A percentile compares a stretch with the other conserved stretches of the same genome.
phyloP scores from a whole-genome alignment of 2,888 invertebrate species.

The Limenitis camilla region DNA sequence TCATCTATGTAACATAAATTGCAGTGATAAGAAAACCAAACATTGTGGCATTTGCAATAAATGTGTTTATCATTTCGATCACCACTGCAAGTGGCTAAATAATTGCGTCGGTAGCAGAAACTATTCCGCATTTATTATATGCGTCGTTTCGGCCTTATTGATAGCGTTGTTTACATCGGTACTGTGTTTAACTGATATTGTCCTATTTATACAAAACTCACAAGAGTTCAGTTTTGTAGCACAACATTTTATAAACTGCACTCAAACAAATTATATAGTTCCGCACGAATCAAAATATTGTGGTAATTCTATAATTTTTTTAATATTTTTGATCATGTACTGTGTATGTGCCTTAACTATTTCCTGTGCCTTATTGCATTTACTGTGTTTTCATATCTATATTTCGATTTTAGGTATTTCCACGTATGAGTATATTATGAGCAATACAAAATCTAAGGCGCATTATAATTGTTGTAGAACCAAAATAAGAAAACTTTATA shows the following conservation, averaged over 20 bases:
- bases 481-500: constrained; percentile 30
- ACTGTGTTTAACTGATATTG: constrained; percentile 81
- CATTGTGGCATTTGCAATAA: constrained; percentile 98
- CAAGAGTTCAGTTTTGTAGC: constrained; percentile 75
- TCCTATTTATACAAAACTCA: constrained; percentile 77
- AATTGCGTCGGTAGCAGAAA: constrained; percentile 96
- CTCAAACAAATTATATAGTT: constrained; percentile 28
- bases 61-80: constrained; percentile 95
- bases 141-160: constrained; percentile 84
- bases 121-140: constrained; percentile 88
- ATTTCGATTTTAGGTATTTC: constrained; percentile 88
- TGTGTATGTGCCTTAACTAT: constrained; percentile 83
- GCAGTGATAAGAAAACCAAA: constrained; percentile 85
- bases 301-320: constrained; percentile 47
- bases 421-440: constrained; percentile 89
- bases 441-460: constrained; percentile 37
- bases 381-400: constrained; percentile 92
- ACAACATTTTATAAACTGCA: constrained; percentile 59
- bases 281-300: constrained; percentile 38
- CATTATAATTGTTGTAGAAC: constrained; percentile 34
- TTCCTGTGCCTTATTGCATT: constrained; percentile 84
- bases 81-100: constrained; percentile 99
- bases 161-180: constrained; percentile 81
- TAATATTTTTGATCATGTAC: constrained; percentile 68
- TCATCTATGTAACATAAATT: constrained; percentile 91